Base-by-base conservation (phyloP, 2,888 invertebrate genomes). In the Seira musarum region DNA sequence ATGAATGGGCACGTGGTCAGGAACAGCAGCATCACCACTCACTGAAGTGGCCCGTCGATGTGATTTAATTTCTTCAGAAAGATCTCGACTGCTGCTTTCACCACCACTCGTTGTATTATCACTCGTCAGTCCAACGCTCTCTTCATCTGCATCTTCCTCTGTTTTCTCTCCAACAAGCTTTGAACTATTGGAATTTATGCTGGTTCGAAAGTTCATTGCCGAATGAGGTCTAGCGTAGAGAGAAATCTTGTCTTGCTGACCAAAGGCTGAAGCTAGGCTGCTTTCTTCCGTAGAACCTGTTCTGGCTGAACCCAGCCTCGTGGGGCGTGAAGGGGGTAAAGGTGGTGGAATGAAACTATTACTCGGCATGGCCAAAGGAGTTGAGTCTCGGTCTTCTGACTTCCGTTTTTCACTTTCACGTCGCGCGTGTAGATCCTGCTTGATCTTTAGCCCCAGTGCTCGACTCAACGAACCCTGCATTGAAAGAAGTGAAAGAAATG, bases 381-480 rank as follows among this genome's bases (percentile, higher is more conserved):
- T 67, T 1, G 80, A 73, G 30, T 81, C 82, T 21, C 82, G 74
- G 21, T 83, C 82, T 65, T 84, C 82, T 25, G 80, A 78, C 73
- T 85, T 84, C 21, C 78, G 69, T 71, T 84, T 84, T 69, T 85
- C 85, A n/a, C 81, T 83, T 21, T 83, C 83, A n/a, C 86, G 81
- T 1, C 83, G 91, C 91, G 86, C 92, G 91, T 2, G 92, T 13
- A 81, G 89, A 22, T 88, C 87, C 75, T 87, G 87, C 66, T 87
- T 88, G 67, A 88, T 85, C 78, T 88, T 90, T 40, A 91, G 88
- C 64, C 94, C 94, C 53, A 94, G 89, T 2, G 94, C 94, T 81
- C 94, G 91, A 80, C 93, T 93, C 88, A 94, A 90, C 66, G 94
- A 94, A 82, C 94, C 94, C 94, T 94, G 90, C 87, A 81, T 24